Conservation (phyloP, 2,113 vertebrate genomes). For the Peucedramus taeniatus region DNA sequence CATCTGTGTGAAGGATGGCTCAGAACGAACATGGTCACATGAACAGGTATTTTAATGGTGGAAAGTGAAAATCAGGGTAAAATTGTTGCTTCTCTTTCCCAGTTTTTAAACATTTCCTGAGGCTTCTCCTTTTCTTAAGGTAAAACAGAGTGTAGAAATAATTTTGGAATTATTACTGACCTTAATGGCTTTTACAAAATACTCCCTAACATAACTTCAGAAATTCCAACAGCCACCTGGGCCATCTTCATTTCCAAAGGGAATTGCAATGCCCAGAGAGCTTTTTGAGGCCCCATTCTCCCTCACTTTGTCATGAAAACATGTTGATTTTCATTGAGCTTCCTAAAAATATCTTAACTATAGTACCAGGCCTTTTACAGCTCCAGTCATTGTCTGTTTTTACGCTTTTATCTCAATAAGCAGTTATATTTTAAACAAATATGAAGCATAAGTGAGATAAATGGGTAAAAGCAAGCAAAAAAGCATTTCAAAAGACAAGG, state of each 20-base stretch:
- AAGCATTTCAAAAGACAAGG: background rate
- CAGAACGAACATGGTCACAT: constrained; percentile 86
- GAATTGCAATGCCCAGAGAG: background rate
- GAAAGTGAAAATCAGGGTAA: background rate
- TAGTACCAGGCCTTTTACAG: background rate
- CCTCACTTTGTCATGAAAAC: background rate
- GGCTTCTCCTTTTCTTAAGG: background rate
- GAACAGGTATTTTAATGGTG: constrained; percentile 76
- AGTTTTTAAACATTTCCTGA: background rate
- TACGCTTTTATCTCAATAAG: background rate
- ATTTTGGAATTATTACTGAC: background rate
- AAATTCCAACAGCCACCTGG: background rate
- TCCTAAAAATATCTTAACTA: background rate
- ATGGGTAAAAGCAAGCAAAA: background rate
- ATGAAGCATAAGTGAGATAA: background rate
- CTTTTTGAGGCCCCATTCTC: background rate
- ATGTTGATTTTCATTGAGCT: background rate
- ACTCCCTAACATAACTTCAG: background rate
- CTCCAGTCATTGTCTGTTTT: background rate
- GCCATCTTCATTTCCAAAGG: background rate
- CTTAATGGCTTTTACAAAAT: background rate
- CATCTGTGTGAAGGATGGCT: constrained; percentile 84
- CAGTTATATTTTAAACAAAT: background rate
- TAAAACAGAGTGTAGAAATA: background rate
- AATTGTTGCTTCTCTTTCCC: background rate